Evolutionary conservation across 2,888 invertebrate genomes (phyloP), one percentile per base, ranked within the genome.

Genomic region (Drosophila putrida): DNA sequence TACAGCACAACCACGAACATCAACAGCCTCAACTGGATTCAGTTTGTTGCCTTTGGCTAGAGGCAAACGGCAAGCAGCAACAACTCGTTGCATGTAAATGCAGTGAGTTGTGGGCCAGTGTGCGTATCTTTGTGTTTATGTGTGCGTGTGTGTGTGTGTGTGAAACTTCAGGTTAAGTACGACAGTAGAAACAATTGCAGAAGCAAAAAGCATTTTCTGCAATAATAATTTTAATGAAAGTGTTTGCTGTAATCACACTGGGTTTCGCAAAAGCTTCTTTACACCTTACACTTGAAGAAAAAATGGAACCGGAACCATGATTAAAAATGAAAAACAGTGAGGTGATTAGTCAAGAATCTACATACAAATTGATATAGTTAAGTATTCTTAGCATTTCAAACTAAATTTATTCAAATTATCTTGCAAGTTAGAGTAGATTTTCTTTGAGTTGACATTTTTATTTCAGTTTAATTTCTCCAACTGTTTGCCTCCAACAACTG

Each of bases 181-280:
- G 62, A 75, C 73, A 80, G 78, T 82, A 76, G 78, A 80, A 86
- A 80, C 83, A 82, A 88, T 82, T 80, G 83, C 87, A 76, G 71
- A 65, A 82, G 88, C 90, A 82, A 88, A 78, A 74, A 78, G 73
- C 78, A 72, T 80, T 89, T 82, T 75, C 73, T 78, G 82, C 75
- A 70, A 80, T 84, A 80, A 89, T 87, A 81, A 88, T 90, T 90
- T 83, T 83, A 89, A 89, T 89, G 80, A 89, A 90, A 90, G 80
- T 83, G 86, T 89, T 83, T 77, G 77, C 88, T 47, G 85, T 85
- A 84, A 87, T 88, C 89, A 80, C 71, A 71, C 66, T 54, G 53
- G 46, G 55, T 61, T 62, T 47, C 15, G 41, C 41, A 13, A 28
- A 41, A 63, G 28, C 62, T 53, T 28, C 57, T 64, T 38, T 46